Percentiles rank a stretch among this genome's conserved stretches.
Conservation (phyloP, 2,888 invertebrate species). For the Drosophila meridionalis region DNA sequence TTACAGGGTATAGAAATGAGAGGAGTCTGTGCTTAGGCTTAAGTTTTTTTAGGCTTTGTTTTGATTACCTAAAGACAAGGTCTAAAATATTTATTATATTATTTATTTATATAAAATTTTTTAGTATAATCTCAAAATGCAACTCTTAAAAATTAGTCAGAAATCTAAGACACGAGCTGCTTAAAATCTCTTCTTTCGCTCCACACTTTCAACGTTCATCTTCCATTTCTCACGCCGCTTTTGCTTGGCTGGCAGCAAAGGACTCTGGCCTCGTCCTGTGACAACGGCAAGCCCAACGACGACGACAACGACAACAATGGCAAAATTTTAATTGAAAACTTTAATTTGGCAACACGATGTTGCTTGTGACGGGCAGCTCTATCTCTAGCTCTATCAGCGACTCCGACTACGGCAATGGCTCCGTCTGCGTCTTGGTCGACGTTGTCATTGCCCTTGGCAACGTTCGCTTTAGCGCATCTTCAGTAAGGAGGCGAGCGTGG, state of each 20-base stretch:
- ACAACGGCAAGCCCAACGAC: constrained; percentile 47
- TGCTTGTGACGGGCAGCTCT: constrained; percentile 21
- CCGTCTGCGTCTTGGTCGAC: constrained; percentile 53
- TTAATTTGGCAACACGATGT: constrained; percentile 75
- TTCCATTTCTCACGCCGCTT: constrained; percentile 24
- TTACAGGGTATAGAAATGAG: too few species aligned
- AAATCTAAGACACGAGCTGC: neutral
- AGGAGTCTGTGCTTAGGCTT: too few species aligned
- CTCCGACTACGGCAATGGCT: constrained; percentile 35
- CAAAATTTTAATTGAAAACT: constrained; percentile 80
- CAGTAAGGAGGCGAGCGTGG: constrained; percentile 34
- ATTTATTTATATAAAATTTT: neutral
- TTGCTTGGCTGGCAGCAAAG: constrained; percentile 4
- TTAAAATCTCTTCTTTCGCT: neutral
- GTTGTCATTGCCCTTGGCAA: constrained; percentile 76
- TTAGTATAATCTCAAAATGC: too few species aligned
- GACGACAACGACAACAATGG: constrained; percentile 67
- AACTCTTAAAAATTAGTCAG: too few species aligned
- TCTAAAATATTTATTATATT: neutral
- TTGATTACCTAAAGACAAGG: too few species aligned
- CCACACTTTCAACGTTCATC: neutral
- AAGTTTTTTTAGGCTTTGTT: too few species aligned
- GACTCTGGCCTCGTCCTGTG: constrained; percentile 9
- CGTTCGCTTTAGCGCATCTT: constrained; percentile 48
- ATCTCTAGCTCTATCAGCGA: neutral